Percentiles rank a stretch among this genome's conserved stretches.
These are phyloP conservation scores for Gymnorhina tibicen DNA, from an alignment of 2,113 vertebrate species.

Conservation along the genomic window DNA sequence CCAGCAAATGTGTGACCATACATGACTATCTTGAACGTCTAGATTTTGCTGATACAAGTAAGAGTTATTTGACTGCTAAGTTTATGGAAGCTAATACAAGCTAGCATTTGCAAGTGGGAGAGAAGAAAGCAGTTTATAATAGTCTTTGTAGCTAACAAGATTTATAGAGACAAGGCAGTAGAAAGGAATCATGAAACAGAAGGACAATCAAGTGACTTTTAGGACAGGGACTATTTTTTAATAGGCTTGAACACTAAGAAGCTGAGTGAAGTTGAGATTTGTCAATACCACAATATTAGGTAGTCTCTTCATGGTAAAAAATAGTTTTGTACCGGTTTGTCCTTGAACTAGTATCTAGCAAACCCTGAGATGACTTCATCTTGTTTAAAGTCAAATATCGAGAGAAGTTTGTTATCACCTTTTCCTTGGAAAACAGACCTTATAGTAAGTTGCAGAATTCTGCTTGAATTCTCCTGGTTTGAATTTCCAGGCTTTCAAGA, in stretches of 20 bases:
- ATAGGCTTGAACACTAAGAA: background rate
- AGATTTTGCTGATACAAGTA: background rate
- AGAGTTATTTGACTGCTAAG: background rate
- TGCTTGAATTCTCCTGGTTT: background rate
- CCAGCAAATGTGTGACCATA: rapidly evolving
- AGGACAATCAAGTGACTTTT: background rate
- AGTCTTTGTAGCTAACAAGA: background rate
- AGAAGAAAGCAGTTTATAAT: background rate
- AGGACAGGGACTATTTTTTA: background rate
- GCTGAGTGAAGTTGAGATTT: background rate
- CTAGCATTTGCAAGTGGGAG: background rate
- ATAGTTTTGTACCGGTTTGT: background rate
- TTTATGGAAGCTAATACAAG: background rate
- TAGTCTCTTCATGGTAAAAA: background rate
- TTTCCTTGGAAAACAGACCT: background rate
- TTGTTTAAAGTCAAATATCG: background rate
- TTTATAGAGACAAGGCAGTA: background rate
- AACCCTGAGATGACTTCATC: background rate
- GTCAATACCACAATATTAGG: background rate
- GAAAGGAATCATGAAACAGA: background rate
- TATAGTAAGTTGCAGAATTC: background rate
- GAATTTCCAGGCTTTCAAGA: background rate
- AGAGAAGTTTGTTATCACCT: background rate
- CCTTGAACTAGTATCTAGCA: background rate
- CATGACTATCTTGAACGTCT: background rate